Percentiles rank a stretch among this genome's conserved stretches.
phyloP scores from a whole-genome alignment of 2,888 invertebrate species.

The Agapetus fuscipes region DNA sequence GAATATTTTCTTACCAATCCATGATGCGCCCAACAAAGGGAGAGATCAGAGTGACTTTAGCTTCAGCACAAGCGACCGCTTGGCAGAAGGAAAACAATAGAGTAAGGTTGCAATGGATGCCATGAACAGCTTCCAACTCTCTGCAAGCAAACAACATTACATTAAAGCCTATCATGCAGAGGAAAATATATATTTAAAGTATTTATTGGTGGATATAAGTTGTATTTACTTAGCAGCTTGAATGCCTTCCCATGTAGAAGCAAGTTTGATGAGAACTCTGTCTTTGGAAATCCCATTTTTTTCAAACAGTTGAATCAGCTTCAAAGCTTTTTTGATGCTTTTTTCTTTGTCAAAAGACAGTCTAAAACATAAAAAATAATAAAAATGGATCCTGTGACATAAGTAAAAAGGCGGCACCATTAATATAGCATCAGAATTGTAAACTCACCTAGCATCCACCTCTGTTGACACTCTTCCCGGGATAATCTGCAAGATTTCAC shows the following conservation, averaged over 20 bases:
- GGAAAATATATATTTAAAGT: constrained; percentile 1
- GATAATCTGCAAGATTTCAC: constrained; percentile 94
- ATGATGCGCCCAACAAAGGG: constrained; percentile 98
- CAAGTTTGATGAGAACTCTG: constrained; percentile 91
- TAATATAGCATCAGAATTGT: too few species aligned
- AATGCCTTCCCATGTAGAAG: constrained; percentile 99
- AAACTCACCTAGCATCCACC: constrained; percentile 90
- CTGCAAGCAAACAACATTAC: constrained; percentile 38
- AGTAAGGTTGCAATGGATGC: constrained; percentile 97
- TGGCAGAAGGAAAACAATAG: constrained; percentile 91
- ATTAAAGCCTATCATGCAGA: constrained; percentile 8
- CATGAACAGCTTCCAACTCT: constrained; percentile 80
- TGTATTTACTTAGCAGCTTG: constrained; percentile 95
- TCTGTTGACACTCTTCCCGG: constrained; percentile 96
- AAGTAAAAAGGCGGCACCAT: too few species aligned
- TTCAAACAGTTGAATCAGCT: constrained; percentile 82
- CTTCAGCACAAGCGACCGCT: constrained; percentile 97
- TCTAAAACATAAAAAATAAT: constrained; percentile 40
- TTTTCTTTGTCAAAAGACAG: constrained; percentile 90
- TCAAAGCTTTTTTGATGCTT: constrained; percentile 82
- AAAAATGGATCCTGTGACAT: too few species aligned
- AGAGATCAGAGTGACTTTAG: constrained; percentile 94
- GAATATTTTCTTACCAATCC: constrained; percentile 92
- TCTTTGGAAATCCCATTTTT: constrained; percentile 85
- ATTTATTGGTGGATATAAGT: too few species aligned